Conservation (phyloP, 2,797 vertebrate species). For the Eulemur coronatus region DNA sequence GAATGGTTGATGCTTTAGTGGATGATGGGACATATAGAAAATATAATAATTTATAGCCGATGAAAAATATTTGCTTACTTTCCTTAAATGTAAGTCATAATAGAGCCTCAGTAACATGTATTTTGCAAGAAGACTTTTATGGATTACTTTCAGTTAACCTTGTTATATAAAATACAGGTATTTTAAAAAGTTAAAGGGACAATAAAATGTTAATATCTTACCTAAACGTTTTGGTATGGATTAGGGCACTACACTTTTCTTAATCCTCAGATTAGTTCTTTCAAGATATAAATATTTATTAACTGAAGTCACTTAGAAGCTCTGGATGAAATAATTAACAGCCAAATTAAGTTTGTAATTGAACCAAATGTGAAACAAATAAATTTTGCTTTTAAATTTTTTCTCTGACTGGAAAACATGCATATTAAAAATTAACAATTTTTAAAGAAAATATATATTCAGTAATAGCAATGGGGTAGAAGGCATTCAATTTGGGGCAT, state of each 20-base stretch:
- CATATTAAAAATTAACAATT: neutral
- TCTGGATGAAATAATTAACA: neutral
- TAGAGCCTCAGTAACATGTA: neutral
- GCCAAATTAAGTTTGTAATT: neutral
- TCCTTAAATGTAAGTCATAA: neutral
- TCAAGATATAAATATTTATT: neutral
- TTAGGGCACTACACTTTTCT: neutral
- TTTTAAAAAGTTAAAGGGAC: neutral
- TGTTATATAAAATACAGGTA: neutral
- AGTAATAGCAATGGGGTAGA: neutral
- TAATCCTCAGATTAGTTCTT: neutral
- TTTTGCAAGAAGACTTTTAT: neutral
- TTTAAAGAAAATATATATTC: neutral
- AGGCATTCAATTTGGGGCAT: neutral
- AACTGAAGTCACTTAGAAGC: conserved; percentile 17
- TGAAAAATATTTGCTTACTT: neutral
- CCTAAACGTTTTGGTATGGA: neutral
- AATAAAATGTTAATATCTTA: neutral
- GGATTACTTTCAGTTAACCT: neutral
- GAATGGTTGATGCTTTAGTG: neutral
- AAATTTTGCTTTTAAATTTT: neutral
- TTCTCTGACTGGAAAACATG: no score
- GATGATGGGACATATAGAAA: neutral
- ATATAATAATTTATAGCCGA: neutral
- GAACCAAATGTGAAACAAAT: neutral